These are phyloP conservation scores for Ondatra zibethicus DNA, from an alignment of 2,113 vertebrate species.

Conservation along the genomic window DNA sequence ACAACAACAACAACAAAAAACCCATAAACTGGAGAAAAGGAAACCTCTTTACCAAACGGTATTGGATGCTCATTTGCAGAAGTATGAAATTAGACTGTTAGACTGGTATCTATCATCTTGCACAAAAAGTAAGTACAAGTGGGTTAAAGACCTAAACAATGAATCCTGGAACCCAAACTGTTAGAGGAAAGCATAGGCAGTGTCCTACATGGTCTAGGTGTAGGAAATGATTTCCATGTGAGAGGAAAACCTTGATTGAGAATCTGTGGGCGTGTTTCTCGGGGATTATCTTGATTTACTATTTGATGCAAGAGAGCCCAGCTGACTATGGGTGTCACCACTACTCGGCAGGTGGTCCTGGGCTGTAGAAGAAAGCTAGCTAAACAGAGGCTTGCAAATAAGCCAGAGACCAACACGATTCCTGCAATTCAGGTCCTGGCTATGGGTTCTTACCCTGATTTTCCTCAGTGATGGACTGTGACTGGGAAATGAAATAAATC, in stretches of 20 bases:
- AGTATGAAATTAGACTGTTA: background rate
- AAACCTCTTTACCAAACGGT: background rate
- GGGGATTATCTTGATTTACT: background rate
- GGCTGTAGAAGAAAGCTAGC: background rate
- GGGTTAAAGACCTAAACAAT: background rate
- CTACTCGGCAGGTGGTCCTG: background rate
- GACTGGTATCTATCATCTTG: background rate
- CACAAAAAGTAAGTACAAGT: background rate
- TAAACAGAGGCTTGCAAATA: background rate
- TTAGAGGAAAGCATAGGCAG: background rate
- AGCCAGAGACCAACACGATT: background rate
- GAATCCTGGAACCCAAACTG: background rate
- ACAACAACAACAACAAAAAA: too few species aligned
- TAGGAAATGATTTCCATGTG: background rate
- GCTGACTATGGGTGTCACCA: background rate
- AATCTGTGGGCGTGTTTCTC: background rate
- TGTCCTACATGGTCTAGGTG: background rate
- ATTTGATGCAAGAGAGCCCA: background rate
- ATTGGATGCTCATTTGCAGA: background rate
- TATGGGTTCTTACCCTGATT: background rate
- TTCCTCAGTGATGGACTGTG: background rate
- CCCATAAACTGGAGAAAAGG: background rate
- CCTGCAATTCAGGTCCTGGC: background rate
- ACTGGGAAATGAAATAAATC: background rate
- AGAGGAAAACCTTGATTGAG: too few species aligned